A percentile compares a stretch with the other conserved stretches of the same genome.
phyloP scores from a whole-genome alignment of 2,888 invertebrate genomes.

The Trachelus stipa region DNA sequence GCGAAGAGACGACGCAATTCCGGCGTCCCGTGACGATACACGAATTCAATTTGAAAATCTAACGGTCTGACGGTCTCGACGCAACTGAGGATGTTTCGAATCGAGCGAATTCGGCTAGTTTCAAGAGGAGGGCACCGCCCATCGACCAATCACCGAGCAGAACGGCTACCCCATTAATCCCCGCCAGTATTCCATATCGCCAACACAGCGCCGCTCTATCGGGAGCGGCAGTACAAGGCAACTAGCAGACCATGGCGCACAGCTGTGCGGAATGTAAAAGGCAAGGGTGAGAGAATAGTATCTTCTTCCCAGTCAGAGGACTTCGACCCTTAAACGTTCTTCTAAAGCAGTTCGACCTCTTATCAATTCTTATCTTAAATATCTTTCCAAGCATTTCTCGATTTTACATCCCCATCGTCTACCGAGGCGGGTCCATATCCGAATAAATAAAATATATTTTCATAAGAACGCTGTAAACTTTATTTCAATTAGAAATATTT shows the following conservation, averaged over 20 bases:
- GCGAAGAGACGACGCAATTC: neutral
- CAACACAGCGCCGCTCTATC: neutral
- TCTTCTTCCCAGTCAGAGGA: neutral
- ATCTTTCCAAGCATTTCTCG: neutral
- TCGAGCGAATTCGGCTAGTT: neutral
- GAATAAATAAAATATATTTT: neutral
- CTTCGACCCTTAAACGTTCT: neutral
- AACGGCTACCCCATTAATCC: neutral
- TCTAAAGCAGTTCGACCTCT: neutral
- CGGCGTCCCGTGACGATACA: neutral
- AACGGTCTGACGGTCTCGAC: neutral
- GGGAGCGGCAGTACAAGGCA: neutral
- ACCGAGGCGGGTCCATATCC: fast-evolving
- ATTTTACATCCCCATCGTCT: neutral
- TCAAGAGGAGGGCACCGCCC: neutral
- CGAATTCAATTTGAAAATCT: neutral
- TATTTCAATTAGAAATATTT: neutral
- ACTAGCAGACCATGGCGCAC: neutral
- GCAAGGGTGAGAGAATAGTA: neutral
- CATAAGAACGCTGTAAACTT: too few species aligned
- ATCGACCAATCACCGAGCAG: neutral
- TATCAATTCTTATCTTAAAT: neutral
- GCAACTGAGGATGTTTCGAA: neutral
- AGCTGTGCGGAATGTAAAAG: neutral
- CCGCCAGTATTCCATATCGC: neutral